These are phyloP conservation scores for Asobara japonica DNA, from an alignment of 1,140 invertebrate genomes.

Conservation along the genomic window DNA sequence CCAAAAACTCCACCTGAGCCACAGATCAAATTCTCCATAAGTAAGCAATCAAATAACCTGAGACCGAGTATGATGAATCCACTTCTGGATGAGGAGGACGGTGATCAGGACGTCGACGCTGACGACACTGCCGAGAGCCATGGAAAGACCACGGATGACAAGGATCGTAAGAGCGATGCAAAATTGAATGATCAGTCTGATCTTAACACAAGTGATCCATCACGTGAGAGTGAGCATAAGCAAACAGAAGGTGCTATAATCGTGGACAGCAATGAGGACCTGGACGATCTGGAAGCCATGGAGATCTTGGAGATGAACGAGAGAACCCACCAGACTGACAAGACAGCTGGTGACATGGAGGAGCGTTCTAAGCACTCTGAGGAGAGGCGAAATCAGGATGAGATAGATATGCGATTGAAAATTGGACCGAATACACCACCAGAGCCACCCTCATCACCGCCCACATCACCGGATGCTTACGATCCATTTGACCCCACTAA, in stretches of 20 bases:
- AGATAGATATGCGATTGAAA: constrained; percentile 60
- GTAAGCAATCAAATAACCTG: constrained; percentile 70
- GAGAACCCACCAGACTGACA: constrained; percentile 19
- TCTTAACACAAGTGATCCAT: not conserved
- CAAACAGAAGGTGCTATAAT: constrained; percentile 53
- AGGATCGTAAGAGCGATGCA: not conserved
- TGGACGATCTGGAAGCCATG: constrained; percentile 55
- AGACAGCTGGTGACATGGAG: not conserved
- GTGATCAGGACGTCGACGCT: constrained; percentile 57
- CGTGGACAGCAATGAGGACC: constrained; percentile 47
- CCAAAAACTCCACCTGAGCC: constrained; percentile 82
- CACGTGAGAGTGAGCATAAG: constrained; percentile 51
- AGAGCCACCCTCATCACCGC: constrained; percentile 71
- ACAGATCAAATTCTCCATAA: constrained; percentile 75
- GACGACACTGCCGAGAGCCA: constrained; percentile 44
- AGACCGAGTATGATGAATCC: constrained; percentile 72
- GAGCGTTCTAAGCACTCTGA: not conserved
- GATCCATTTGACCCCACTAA: constrained; percentile 90
- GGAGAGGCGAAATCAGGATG: constrained; percentile 58
- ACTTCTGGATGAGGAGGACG: constrained; percentile 67
- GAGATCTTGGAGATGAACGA: constrained; percentile 32
- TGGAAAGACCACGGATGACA: not conserved
- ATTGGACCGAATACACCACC: constrained; percentile 74
- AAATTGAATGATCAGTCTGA: not conserved
- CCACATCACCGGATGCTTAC: constrained; percentile 79